These are phyloP conservation scores for Pseudomyrmex flavicornis DNA, from an alignment of 1,140 invertebrate genomes.

Conservation along the genomic window DNA sequence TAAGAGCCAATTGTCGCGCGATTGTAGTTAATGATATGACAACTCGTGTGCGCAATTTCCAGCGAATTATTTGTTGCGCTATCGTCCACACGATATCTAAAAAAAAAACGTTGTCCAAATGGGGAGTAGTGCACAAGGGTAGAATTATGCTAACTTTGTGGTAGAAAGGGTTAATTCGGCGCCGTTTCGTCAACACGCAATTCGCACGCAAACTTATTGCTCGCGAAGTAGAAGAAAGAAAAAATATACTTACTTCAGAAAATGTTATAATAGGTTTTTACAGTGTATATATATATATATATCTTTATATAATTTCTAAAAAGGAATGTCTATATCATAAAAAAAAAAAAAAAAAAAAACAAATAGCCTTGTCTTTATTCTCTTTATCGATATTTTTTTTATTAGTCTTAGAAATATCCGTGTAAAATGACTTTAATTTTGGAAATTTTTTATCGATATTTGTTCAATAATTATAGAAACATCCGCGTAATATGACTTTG, in stretches of 20 bases:
- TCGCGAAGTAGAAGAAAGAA: too few species aligned
- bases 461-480: not conserved
- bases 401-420: too few species aligned
- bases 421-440: slow-evolving; percentile 1
- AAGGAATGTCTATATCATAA: not conserved
- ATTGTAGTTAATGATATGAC: slow-evolving; percentile 23
- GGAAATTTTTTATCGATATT: not conserved
- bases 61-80: slow-evolving; percentile 47
- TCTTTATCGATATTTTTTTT: not conserved
- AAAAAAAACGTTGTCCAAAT: slow-evolving; percentile 53
- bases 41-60: slow-evolving; percentile 49
- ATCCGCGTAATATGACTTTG: not conserved
- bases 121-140: slow-evolving; percentile 12
- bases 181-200: slow-evolving; percentile 30
- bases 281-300: too few species aligned
- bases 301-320: not conserved
- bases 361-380: too few species aligned
- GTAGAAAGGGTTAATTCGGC: not conserved
- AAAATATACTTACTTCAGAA: too few species aligned
- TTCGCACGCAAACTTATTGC: not conserved
- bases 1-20: not conserved
- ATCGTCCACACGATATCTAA: slow-evolving; percentile 34
- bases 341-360: too few species aligned
- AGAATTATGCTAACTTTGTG: slow-evolving; percentile 44
- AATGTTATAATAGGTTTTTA: too few species aligned